A percentile compares a stretch with the other conserved stretches of the same genome.
These are phyloP conservation scores for Ditula angustiorana DNA, from an alignment of 2,888 invertebrate species.

Conservation along the genomic window DNA sequence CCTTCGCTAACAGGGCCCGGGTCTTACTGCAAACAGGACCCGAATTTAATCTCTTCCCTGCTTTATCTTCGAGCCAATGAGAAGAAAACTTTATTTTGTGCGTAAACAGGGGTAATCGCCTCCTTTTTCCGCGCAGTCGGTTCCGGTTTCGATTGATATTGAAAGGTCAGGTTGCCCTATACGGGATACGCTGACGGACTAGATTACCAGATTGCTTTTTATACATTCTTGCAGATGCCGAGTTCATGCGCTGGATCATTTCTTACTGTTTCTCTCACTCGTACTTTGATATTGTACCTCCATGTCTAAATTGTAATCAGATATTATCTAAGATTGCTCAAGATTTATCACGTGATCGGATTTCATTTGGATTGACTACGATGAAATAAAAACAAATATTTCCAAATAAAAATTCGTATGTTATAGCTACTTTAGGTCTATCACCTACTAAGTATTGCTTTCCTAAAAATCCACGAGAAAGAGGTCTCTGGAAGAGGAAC, in stretches of 20 bases:
- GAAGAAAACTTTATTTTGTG: constrained; percentile 81
- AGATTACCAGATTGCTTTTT: constrained; percentile 1
- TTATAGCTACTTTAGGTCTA: no score
- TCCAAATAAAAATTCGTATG: no score
- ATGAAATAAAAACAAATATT: no score
- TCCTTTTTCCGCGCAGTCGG: constrained; percentile 68
- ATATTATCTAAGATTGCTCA: no score
- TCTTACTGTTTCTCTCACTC: neutral
- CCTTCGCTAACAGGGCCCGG: constrained; percentile 74
- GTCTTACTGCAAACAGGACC: constrained; percentile 72
- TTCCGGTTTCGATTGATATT: constrained; percentile 64
- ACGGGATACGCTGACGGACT: constrained; percentile 2
- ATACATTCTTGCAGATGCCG: neutral
- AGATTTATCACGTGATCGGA: no score
- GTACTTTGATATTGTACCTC: no score
- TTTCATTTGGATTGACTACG: no score
- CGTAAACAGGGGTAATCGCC: constrained; percentile 79
- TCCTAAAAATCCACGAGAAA: no score
- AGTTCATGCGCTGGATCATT: neutral
- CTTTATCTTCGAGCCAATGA: constrained; percentile 76
- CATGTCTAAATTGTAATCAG: no score
- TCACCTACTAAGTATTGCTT: no score
- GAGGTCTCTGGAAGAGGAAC: no score
- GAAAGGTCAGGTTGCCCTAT: constrained; percentile 69
- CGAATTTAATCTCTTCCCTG: constrained; percentile 78